Evolutionary conservation across 2,797 vertebrate species (phyloP), one percentile per base, ranked within the genome.

Genomic region (Neoniphon sammara): DNA sequence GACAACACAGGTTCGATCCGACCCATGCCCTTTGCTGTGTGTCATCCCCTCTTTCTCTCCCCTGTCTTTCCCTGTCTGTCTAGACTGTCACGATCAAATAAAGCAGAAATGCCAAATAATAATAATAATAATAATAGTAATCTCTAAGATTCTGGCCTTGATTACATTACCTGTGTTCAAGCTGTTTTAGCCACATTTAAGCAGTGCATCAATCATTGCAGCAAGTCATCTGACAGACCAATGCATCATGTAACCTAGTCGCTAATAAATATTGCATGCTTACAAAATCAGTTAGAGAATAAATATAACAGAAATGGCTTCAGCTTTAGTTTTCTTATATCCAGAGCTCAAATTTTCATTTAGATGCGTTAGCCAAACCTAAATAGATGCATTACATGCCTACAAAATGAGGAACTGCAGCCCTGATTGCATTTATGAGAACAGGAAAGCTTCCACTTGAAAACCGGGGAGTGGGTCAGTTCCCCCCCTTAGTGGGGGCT

Each of bases 231-330:
- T 47, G 8, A 77, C 72, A 75, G 60, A 77, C 73, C 60, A 81
- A 81, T 70, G 66, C 56, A 66, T 21, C 21, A 49, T 78, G 58
- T 34, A 82, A 63, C 66, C 67, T 8, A 18, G 34, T 39, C 49
- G 18, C 81, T 72, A 76, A 74, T 84, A 76, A 71, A 83, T 72
- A 78, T 57, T 82, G 53, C 27, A 62, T 20, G 12, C 11, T 15
- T 18, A 25, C 27, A 7, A 57, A 70, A 66, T 72, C 67, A 75
- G 64, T 76, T 10, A 65, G 63, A 50, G 68, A 65, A 69, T 78
- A 66, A 85, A 75, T 77, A 79, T 54, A 36, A 64, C 5, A 76
- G 46, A 76, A 75, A 75, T 71, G 75, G 72, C 56, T 71, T 18
- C 54, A 68, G 66, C 73, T 82, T 75, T 46, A 59, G 42, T 34